Conservation (phyloP, 2,113 vertebrate species). For the Rhineura floridana region DNA sequence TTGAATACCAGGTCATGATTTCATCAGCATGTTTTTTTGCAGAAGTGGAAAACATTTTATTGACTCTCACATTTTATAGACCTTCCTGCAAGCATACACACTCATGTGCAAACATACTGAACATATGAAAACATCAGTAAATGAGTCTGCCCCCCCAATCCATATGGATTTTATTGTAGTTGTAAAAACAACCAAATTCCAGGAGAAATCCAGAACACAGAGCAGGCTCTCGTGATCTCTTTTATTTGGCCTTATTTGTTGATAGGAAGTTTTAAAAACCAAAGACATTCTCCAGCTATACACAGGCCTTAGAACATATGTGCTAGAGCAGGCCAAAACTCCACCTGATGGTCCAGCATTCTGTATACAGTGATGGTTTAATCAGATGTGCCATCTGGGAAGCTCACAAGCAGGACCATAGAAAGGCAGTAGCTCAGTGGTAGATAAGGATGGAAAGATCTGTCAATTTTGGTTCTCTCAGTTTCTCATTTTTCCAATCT, state of each 20-base stretch:
- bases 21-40: background rate
- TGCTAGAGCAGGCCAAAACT: background rate
- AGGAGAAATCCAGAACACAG: background rate
- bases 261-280: background rate
- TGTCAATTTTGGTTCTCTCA: too few relatives aligned
- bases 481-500: too few relatives aligned
- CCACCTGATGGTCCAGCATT: background rate
- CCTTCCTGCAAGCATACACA: background rate
- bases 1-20: constrained; percentile 5
- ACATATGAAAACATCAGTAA: background rate
- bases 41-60: background rate
- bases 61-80: background rate
- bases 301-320: background rate
- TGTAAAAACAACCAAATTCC: background rate
- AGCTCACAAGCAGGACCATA: too few relatives aligned
- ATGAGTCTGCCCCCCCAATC: background rate
- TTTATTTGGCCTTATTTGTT: background rate
- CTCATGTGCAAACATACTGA: background rate
- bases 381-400: background rate
- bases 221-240: background rate
- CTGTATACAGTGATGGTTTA: background rate
- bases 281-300: background rate
- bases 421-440: too few relatives aligned
- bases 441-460: background rate
- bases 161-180: background rate